These are phyloP conservation scores for Linurgus olivaceus DNA, from an alignment of 2,797 vertebrate species.

Conservation along the genomic window DNA sequence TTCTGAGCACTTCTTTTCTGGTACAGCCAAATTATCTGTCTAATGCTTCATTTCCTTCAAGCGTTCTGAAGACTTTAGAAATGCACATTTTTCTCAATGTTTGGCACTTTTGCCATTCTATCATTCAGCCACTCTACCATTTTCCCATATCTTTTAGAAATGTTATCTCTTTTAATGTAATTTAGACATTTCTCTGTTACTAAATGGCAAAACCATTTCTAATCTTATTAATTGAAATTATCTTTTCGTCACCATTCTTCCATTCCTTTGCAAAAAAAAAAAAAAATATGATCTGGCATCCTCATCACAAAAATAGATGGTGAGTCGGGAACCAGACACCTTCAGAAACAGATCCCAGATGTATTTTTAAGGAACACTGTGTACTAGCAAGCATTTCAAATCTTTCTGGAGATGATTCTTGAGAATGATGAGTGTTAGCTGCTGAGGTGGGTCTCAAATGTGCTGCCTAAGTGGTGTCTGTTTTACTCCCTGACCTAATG, in stretches of 20 bases:
- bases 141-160: not conserved
- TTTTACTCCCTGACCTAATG: not conserved
- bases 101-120: not conserved
- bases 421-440: not conserved
- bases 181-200: not conserved
- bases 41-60: not conserved
- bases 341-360: not conserved
- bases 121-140: not conserved
- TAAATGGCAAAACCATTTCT: not conserved
- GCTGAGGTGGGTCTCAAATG: not conserved
- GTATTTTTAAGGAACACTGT: not conserved
- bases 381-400: not conserved
- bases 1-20: not conserved
- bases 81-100: not conserved
- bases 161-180: not conserved
- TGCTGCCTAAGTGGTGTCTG: not conserved
- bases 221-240: not conserved
- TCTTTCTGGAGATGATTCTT: not conserved
- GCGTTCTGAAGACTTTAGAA: not conserved
- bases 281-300: rapidly evolving
- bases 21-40: not conserved
- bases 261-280: not conserved
- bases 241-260: not conserved
- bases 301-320: not conserved
- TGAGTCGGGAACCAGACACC: not conserved